These are phyloP conservation scores for Bhutanitis thaidina DNA, from an alignment of 2,888 invertebrate genomes.

Conservation along the genomic window DNA sequence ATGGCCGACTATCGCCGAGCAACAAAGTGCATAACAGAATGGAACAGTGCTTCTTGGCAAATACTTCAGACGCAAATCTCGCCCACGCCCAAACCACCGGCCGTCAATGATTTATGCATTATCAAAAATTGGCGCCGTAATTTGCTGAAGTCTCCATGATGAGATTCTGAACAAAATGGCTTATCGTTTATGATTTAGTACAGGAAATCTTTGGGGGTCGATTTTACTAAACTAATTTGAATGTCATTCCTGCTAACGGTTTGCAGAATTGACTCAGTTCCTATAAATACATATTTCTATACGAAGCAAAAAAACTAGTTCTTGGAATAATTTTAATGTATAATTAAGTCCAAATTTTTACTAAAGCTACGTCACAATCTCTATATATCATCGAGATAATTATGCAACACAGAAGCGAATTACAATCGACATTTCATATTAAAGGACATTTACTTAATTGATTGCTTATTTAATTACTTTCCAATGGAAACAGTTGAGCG, in stretches of 20 bases:
- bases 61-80: slow-evolving; percentile 49
- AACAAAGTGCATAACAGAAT: slow-evolving; percentile 50
- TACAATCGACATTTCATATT: neutral
- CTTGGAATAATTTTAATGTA: neutral
- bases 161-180: too few species aligned
- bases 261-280: neutral
- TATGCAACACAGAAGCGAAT: neutral
- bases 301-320: neutral
- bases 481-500: slow-evolving; percentile 34
- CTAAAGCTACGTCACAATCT: neutral
- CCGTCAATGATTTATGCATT: slow-evolving; percentile 48
- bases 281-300: neutral
- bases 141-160: too few species aligned
- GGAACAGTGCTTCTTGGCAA: slow-evolving; percentile 23
- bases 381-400: neutral
- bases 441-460: slow-evolving; percentile 25
- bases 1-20: slow-evolving; percentile 31
- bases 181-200: too few species aligned
- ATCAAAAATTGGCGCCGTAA: slow-evolving; percentile 53
- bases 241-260: neutral
- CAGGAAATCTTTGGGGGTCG: too few species aligned
- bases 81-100: slow-evolving; percentile 51
- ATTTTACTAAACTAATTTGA: too few species aligned
- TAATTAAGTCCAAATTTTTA: neutral
- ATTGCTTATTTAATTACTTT: slow-evolving; percentile 41